phyloP scores from a whole-genome alignment of 2,113 vertebrate species.

The Corapipo altera region DNA sequence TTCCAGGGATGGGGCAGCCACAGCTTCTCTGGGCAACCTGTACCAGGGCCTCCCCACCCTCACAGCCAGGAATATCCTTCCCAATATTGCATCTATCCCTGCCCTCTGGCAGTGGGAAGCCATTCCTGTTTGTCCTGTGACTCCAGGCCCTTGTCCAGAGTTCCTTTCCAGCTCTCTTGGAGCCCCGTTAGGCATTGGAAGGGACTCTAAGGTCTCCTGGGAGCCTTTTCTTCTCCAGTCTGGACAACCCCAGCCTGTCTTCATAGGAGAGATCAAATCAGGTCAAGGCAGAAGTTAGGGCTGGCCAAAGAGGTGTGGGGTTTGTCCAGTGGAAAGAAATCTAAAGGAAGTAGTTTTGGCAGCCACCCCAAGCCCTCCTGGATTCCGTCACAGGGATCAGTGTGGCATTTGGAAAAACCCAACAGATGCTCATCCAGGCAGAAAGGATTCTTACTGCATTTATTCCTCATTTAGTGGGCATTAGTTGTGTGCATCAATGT shows the following conservation, averaged over 20 bases:
- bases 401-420: fast-evolving
- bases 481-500: neutral
- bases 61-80: neutral
- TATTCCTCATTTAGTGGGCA: neutral
- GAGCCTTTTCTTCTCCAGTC: neutral
- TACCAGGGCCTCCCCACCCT: neutral
- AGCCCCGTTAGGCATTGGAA: neutral
- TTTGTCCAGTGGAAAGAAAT: neutral
- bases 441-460: neutral
- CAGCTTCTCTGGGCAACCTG: neutral
- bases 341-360: neutral
- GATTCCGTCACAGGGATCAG: no score
- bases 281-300: neutral
- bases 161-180: neutral
- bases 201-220: neutral
- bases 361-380: neutral
- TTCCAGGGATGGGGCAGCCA: neutral
- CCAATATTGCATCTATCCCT: neutral
- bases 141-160: neutral
- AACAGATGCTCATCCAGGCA: neutral
- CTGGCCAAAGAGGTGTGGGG: neutral
- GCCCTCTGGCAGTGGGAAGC: neutral
- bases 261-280: fast-evolving
- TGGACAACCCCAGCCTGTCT: neutral
- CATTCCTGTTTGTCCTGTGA: neutral